Evolutionary conservation across 2,113 vertebrate genomes (phyloP).

Genomic region (Prochilodus magdalenae): DNA sequence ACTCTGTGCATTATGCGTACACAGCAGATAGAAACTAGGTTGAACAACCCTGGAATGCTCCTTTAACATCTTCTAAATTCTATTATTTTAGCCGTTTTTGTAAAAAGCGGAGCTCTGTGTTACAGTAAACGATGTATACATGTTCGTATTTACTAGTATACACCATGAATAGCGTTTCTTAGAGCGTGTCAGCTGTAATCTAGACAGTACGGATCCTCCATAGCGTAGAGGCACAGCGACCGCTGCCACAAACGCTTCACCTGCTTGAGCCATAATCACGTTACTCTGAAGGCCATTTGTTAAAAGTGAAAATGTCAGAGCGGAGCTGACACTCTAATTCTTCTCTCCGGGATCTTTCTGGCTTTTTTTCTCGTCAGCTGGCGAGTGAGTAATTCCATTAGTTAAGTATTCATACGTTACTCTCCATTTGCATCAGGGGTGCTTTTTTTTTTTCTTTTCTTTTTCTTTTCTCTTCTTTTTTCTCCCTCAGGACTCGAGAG

Average conservation of each 20-base stretch:
- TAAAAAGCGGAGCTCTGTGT: background rate
- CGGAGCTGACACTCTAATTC: slow-evolving; percentile 68
- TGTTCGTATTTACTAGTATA: slow-evolving; percentile 13
- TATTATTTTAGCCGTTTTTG: no score
- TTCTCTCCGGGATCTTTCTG: slow-evolving; percentile 69
- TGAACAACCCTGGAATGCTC: background rate
- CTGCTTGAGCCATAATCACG: slow-evolving; percentile 61
- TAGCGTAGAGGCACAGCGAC: slow-evolving; percentile 24
- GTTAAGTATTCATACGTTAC: slow-evolving; percentile 81
- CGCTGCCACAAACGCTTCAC: slow-evolving; percentile 52
- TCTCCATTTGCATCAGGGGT: slow-evolving; percentile 78
- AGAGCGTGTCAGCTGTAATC: slow-evolving; percentile 24
- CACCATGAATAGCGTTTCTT: background rate
- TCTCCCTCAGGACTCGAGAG: slow-evolving; percentile 45
- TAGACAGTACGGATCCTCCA: slow-evolving; percentile 14
- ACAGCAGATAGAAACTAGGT: background rate
- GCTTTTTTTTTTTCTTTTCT: slow-evolving; percentile 26
- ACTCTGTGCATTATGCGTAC: background rate
- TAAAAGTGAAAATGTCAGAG: slow-evolving; percentile 67
- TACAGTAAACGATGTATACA: slow-evolving; percentile 9
- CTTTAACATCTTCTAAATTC: no score
- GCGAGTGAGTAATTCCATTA: slow-evolving; percentile 82
- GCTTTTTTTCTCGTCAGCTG: slow-evolving; percentile 67
- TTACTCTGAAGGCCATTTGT: slow-evolving; percentile 65
- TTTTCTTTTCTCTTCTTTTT: slow-evolving; percentile 44